Evolutionary conservation across 2,113 vertebrate genomes (phyloP), one percentile per base, ranked within the genome.

Genomic region (Cryptotis parvus): DNA sequence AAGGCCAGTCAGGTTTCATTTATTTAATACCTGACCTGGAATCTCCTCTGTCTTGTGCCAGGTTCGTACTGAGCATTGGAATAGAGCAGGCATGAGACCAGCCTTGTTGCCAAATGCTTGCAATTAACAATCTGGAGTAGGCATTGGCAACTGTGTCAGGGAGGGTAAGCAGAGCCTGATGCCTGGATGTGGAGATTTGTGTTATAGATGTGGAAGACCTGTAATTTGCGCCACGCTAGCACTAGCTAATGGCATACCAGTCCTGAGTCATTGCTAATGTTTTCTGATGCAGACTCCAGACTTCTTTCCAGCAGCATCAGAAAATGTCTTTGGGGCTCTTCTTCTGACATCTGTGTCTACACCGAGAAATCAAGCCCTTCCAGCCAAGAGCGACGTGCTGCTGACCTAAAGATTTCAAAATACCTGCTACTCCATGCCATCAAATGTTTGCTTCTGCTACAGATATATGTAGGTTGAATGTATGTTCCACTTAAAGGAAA

Each of bases 401-500:
- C 31, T 55, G 10, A 81, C 37, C 41, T 37, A n/a, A 18, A 6
- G 63, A 45, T 49, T 39, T 78, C 7, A 65, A 74, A 91, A 69
- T 73, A 20, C 58, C 41, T 33, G 33, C 33, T 20, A 29, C 15
- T 82, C 33, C 18, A 33, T 27, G 79, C 35, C 52, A 75, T 80
- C 49, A 80, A 52, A 63, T 7, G 18, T 41, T 41, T 80, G 77
- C 41, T 92, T 85, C 82, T 66, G 73, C n/a, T 84, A 12, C 52
- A 73, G 26, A 79, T 33, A 72, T 52, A 74, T 31, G 26, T 3
- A n/a, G 85, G 4, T 82, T 39, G 81, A 84, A 49, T 7, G 2
- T 9, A 27, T 45, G 65, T 33, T 89, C 20, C 33, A 52, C 7
- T 74, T 87, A 37, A 69, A 68, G 91, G n/a, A 94, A 94, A 89